phyloP scores from a whole-genome alignment of 2,797 vertebrate genomes.

The Helicolenus hilgendorfi region DNA sequence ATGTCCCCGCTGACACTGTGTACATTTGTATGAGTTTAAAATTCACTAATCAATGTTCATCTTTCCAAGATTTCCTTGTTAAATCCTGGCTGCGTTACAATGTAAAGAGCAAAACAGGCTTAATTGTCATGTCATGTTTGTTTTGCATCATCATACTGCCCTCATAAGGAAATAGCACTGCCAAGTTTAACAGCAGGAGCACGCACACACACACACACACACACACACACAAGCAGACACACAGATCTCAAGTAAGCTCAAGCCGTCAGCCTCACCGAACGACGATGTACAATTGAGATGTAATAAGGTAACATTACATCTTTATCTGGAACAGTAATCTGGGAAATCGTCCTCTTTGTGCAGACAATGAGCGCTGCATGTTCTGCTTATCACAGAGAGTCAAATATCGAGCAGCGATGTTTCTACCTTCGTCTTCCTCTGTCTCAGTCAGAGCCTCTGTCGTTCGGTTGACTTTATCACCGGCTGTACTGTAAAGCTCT shows the following conservation, averaged over 20 bases:
- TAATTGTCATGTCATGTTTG: not conserved
- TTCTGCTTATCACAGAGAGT: conserved; percentile 56
- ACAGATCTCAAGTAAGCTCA: not conserved
- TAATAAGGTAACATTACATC: conserved; percentile 38
- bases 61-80: not conserved
- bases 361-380: conserved; percentile 22
- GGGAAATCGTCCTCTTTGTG: conserved; percentile 44
- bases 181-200: not conserved
- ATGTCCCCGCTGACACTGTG: not conserved
- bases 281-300: not conserved
- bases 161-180: not conserved
- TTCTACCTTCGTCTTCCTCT: conserved; percentile 45
- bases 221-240: not conserved
- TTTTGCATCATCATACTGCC: not conserved
- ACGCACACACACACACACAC: not conserved
- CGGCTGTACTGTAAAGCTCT: conserved; percentile 75
- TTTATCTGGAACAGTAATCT: conserved; percentile 40
- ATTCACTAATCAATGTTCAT: not conserved
- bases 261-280: not conserved
- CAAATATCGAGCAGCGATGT: conserved; percentile 56
- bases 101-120: not conserved
- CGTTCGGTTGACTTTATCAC: conserved; percentile 73
- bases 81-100: not conserved
- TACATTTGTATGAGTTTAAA: not conserved
- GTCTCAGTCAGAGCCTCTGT: conserved; percentile 58